Evolutionary conservation across 1,140 invertebrate species (phyloP), one percentile per base, ranked within the genome.

Genomic region (Camponotus vicinus): DNA sequence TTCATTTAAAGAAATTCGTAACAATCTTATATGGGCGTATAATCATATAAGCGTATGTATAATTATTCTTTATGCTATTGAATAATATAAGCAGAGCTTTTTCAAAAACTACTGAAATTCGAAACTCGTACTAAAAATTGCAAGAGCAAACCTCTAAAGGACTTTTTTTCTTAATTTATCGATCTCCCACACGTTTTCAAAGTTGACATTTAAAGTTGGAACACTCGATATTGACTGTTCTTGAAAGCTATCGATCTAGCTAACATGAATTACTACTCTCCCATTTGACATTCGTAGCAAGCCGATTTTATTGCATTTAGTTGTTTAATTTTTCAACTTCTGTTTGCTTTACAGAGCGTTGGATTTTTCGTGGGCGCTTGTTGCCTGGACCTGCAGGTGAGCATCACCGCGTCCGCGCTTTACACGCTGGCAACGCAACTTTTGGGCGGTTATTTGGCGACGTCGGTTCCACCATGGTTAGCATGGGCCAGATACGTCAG

Each of bases 361-460:
- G 98, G 98, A 52, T 96, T 98, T 86, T 98, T 98, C 92, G 97
- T 98, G 84, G 98, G 98, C 32, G 98, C 97, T 18, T 96, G 97
- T 61, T 98, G 97, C 93, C 96, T 97, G 95, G 97, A 98, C 92
- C 96, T 98, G 91, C 97, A 98, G 93, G 96, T 97, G 64, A 97
- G 97, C 88, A 97, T 98, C 87, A 98, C 98, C 15, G 96, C 97
- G 27, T 97, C 97, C 89, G 98, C 98, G 49, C 94, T 98, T 3
- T 98, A 97, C 91, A 98, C 98, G 15, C 95, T 98, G 87, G 97
- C 97, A 61, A 98, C 97, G 21, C 98, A 98, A 95, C 95, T 98
- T 45, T 97, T 98, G 93, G 98, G 98, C 84, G 98, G 97, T 40
- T 98, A 97, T 94, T 96, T 98, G 83, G 97, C 97, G 18, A 97